Conservation (phyloP, 2,113 vertebrate species). For the Gymnarchus niloticus region DNA sequence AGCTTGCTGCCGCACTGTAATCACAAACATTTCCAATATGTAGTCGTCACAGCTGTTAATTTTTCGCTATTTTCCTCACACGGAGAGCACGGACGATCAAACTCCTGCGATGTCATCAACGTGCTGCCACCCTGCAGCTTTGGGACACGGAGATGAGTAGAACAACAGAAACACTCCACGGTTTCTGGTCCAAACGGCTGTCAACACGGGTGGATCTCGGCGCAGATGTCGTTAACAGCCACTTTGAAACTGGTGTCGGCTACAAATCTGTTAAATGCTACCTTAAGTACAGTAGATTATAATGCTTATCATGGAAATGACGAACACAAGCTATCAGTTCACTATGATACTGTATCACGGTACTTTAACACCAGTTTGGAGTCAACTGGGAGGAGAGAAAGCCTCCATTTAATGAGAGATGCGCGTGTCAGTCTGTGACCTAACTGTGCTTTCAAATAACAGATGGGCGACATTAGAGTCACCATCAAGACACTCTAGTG, state of each 20-base stretch:
- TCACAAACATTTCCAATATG: slow-evolving; percentile 1
- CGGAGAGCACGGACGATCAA: neutral
- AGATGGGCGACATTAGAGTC: slow-evolving; percentile 52
- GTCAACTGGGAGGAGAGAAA: neutral
- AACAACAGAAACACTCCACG: neutral
- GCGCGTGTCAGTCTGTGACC: neutral
- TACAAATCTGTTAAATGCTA: too few relatives aligned
- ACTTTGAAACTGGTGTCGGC: neutral
- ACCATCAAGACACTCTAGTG: slow-evolving; percentile 40
- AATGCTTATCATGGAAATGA: neutral
- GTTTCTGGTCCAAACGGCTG: neutral
- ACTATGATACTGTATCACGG: neutral
- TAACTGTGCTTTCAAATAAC: slow-evolving; percentile 40
- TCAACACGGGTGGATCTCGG: too few relatives aligned
- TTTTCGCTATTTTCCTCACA: neutral
- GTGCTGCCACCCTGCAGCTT: neutral
- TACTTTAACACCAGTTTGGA: neutral
- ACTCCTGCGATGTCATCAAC: neutral
- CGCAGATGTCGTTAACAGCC: too few relatives aligned
- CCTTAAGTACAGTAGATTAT: neutral
- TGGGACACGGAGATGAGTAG: neutral
- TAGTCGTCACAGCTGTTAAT: slow-evolving; percentile 6
- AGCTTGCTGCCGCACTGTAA: neutral
- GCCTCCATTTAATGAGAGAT: neutral
- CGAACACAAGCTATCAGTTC: too few relatives aligned